Percentiles rank a stretch among this genome's conserved stretches.
These are phyloP conservation scores for Eurystomus gularis DNA, from an alignment of 2,113 vertebrate genomes.

Conservation along the genomic window DNA sequence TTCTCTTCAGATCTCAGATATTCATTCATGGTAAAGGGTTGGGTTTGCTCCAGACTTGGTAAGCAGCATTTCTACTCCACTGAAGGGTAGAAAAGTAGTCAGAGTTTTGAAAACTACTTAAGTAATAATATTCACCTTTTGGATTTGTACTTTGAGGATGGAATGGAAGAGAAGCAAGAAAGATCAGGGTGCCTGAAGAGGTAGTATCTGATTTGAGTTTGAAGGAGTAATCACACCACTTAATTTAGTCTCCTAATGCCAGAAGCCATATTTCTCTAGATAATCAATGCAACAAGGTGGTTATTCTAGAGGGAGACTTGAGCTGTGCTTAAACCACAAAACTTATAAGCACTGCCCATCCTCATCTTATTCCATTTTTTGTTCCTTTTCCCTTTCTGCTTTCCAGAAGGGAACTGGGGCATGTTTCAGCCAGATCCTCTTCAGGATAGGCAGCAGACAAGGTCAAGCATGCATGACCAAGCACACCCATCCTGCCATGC, in stretches of 20 bases:
- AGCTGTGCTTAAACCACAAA: neutral
- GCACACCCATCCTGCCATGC: fast-evolving
- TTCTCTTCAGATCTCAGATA: neutral
- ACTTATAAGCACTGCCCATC: neutral
- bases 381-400: neutral
- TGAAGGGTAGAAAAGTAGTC: neutral
- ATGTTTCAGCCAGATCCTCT: neutral
- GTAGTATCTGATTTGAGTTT: neutral
- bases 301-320: neutral
- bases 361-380: neutral
- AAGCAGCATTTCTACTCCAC: neutral
- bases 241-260: neutral
- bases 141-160: neutral
- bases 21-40: neutral
- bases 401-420: neutral
- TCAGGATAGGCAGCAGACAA: neutral
- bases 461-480: fast-evolving
- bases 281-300: neutral
- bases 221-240: conserved; percentile 1
- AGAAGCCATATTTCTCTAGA: neutral
- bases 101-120: neutral
- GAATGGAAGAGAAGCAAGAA: neutral
- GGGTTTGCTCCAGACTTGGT: neutral
- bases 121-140: neutral
- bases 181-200: neutral